Percentiles rank a stretch among this genome's conserved stretches.
Conservation (phyloP, 2,797 vertebrate genomes). For the Amblyraja radiata region DNA sequence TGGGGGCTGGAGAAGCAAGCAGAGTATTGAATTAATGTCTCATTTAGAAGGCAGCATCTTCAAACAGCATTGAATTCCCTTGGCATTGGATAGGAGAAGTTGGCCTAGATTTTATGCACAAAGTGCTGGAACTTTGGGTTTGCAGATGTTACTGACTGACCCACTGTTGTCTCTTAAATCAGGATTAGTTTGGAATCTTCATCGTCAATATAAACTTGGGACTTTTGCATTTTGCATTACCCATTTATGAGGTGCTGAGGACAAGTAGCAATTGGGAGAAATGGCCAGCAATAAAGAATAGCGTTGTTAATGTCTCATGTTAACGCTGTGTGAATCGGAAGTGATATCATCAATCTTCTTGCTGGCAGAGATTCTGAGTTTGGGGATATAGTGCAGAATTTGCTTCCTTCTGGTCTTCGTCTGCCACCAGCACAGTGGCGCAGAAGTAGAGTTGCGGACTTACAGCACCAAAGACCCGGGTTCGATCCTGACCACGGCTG, state of each 20-base stretch:
- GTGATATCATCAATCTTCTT: neutral
- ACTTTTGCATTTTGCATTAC: neutral
- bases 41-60: neutral
- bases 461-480: too few species aligned
- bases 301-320: neutral
- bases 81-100: too few species aligned
- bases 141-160: neutral
- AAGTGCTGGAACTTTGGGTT: neutral
- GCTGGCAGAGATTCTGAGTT: neutral
- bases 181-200: neutral
- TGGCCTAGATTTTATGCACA: neutral
- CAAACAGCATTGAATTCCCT: neutral
- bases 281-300: neutral
- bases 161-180: neutral
- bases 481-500: too few species aligned
- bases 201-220: neutral
- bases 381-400: neutral
- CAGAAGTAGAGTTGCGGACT: too few species aligned
- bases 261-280: neutral
- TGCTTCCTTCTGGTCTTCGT: neutral
- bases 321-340: neutral
- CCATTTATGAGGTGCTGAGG: neutral
- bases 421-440: too few species aligned
- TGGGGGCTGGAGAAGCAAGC: too few species aligned
- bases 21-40: neutral